phyloP scores from a whole-genome alignment of 2,888 invertebrate species.

The Brenthis ino region DNA sequence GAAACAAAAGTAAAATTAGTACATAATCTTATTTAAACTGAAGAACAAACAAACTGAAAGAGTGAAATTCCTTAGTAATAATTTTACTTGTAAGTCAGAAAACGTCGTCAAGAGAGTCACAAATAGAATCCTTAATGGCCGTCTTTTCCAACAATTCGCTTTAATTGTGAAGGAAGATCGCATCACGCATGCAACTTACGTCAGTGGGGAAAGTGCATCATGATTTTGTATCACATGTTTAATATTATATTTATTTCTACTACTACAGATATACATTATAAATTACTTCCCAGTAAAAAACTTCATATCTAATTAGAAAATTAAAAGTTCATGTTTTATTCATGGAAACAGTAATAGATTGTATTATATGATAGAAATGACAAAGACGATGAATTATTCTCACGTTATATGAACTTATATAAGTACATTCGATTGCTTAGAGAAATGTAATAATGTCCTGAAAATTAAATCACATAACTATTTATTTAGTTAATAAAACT shows the following conservation, averaged over 20 bases:
- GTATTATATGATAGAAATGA: no score
- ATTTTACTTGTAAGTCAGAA: conserved; percentile 27
- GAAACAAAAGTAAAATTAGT: not conserved
- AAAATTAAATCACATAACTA: not conserved
- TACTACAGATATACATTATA: not conserved
- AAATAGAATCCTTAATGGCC: conserved; percentile 56
- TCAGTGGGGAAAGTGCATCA: conserved; percentile 72
- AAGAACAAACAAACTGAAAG: conserved; percentile 15
- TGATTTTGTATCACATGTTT: conserved; percentile 42
- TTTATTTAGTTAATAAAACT: not conserved
- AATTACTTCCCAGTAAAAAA: not conserved
- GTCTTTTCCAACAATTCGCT: conserved; percentile 53
- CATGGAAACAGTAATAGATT: no score
- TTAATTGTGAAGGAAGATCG: conserved; percentile 65
- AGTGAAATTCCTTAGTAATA: conserved; percentile 15
- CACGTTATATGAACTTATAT: no score
- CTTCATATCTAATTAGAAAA: not conserved
- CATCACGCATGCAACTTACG: conserved; percentile 62
- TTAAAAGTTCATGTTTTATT: not conserved
- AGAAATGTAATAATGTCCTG: no score
- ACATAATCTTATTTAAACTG: not conserved
- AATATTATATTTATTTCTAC: conserved; percentile 49
- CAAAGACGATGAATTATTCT: no score
- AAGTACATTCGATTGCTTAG: no score
- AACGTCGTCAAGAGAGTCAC: conserved; percentile 25